A percentile compares a stretch with the other conserved stretches of the same genome.
phyloP scores from a whole-genome alignment of 2,888 invertebrate genomes.

The Cerastis leucographa region DNA sequence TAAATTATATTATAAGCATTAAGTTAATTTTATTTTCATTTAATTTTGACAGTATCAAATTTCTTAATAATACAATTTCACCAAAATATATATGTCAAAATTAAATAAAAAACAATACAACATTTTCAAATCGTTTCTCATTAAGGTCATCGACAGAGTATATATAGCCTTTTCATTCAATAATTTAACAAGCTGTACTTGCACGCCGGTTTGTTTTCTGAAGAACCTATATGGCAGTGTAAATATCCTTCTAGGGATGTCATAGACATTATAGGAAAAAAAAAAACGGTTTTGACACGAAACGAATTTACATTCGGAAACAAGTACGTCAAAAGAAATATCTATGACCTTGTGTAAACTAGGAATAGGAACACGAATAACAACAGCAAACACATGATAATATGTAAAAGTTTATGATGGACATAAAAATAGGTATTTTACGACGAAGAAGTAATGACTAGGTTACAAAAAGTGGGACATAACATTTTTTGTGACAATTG shows the following conservation, averaged over 20 bases:
- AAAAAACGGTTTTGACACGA: neutral
- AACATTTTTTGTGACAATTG: neutral
- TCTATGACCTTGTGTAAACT: neutral
- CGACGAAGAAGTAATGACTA: slow-evolving; percentile 26
- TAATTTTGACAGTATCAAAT: too few relatives aligned
- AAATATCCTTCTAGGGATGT: neutral
- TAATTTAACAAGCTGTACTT: too few relatives aligned
- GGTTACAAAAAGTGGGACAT: slow-evolving; percentile 18
- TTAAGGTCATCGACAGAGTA: too few relatives aligned
- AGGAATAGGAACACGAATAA: neutral
- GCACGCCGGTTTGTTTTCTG: neutral
- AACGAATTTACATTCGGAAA: neutral
- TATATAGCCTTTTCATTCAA: too few relatives aligned
- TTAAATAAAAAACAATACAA: too few relatives aligned
- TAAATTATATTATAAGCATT: too few relatives aligned
- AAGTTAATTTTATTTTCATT: too few relatives aligned
- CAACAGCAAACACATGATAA: neutral
- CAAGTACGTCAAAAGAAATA: neutral
- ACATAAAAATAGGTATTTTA: slow-evolving; percentile 41
- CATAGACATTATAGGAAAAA: neutral
- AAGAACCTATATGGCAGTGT: neutral
- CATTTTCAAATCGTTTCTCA: too few relatives aligned
- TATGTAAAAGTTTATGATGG: slow-evolving; percentile 37
- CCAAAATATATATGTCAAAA: too few relatives aligned
- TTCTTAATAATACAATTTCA: too few relatives aligned